These are phyloP conservation scores for Drosophila niveifrons DNA, from an alignment of 2,888 invertebrate species.

Conservation along the genomic window DNA sequence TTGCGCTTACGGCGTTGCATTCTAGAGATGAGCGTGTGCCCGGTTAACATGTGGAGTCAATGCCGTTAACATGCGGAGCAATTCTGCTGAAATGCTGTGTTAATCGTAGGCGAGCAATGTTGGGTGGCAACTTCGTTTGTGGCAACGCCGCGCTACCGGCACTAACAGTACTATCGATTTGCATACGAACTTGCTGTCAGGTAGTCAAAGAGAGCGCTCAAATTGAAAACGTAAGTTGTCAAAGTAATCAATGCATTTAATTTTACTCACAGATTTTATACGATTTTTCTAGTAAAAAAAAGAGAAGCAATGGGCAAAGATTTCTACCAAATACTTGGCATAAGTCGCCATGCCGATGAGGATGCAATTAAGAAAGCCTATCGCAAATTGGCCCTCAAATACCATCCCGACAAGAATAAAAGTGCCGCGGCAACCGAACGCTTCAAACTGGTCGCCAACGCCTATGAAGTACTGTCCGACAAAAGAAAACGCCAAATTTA, in stretches of 20 bases:
- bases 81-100: slow-evolving; percentile 8
- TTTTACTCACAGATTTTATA: not conserved
- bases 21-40: slow-evolving; percentile 49
- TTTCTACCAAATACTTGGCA: slow-evolving; percentile 96
- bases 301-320: slow-evolving; percentile 95
- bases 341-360: slow-evolving; percentile 93
- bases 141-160: too few relatives aligned
- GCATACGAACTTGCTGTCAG: too few relatives aligned
- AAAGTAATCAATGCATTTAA: not conserved
- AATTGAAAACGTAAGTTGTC: not conserved
- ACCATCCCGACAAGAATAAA: slow-evolving; percentile 99
- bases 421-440: slow-evolving; percentile 95
- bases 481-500: slow-evolving; percentile 97
- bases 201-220: too few relatives aligned
- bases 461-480: slow-evolving; percentile 98
- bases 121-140: too few relatives aligned
- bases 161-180: too few relatives aligned
- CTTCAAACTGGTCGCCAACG: slow-evolving; percentile 98
- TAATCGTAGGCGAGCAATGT: not conserved
- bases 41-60: slow-evolving; percentile 15
- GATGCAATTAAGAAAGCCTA: slow-evolving; percentile 99
- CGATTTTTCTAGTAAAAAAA: not conserved
- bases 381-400: slow-evolving; percentile 96
- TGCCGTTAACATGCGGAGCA: slow-evolving; percentile 38
- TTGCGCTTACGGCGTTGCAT: slow-evolving; percentile 64